These are phyloP conservation scores for Tetraneura akinire DNA, from an alignment of 1,140 invertebrate genomes.

Conservation along the genomic window DNA sequence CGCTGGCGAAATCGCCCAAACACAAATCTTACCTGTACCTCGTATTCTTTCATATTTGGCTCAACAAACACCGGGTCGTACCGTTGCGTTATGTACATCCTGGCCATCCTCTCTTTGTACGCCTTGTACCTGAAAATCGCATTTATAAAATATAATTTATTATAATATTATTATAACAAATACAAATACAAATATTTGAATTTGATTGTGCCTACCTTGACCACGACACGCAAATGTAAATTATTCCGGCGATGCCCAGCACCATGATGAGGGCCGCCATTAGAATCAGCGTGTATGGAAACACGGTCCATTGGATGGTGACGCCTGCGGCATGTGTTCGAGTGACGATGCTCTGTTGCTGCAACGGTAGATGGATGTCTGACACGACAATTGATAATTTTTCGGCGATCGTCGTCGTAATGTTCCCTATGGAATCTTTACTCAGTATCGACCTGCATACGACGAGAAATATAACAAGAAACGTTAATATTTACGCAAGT, in stretches of 20 bases:
- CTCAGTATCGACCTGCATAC: constrained; percentile 54
- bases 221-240: constrained; percentile 91
- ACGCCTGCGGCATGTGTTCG: constrained; percentile 64
- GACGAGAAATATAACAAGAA: background rate
- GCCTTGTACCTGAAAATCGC: constrained; percentile 69
- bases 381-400: constrained; percentile 68
- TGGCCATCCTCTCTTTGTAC: constrained; percentile 75
- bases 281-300: constrained; percentile 83
- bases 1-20: background rate
- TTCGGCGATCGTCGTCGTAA: constrained; percentile 68
- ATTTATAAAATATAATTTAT: background rate
- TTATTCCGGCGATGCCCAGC: constrained; percentile 79
- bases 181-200: too few relatives aligned
- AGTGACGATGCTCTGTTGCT: constrained; percentile 58
- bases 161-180: too few relatives aligned
- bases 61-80: constrained; percentile 80
- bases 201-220: constrained; percentile 72
- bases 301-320: constrained; percentile 70
- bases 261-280: constrained; percentile 85
- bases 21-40: constrained; percentile 67
- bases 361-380: constrained; percentile 70
- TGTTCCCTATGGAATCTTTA: constrained; percentile 63
- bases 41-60: constrained; percentile 78
- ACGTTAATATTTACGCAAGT: background rate
- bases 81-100: constrained; percentile 72